Percentiles rank a stretch among this genome's conserved stretches.
Evolutionary conservation across 2,113 vertebrate species (phyloP).

Genomic region (Dasyornis broadbenti): DNA sequence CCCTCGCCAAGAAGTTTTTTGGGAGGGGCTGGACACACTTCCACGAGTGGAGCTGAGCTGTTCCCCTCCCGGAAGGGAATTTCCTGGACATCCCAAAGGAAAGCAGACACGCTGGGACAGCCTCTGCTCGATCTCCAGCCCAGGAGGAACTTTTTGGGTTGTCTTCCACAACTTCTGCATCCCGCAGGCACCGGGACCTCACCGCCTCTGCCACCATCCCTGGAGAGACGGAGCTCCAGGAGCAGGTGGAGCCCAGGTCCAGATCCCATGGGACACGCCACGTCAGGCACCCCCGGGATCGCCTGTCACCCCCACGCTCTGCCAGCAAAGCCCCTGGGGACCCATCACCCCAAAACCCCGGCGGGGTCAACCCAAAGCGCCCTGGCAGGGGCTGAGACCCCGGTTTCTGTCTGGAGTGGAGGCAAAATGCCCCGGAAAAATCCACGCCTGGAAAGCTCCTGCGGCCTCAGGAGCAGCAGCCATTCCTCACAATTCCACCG

Average conservation of each 20-base stretch:
- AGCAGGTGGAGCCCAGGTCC: not conserved
- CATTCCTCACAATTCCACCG: no score
- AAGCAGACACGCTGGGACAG: rapidly evolving
- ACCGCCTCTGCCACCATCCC: not conserved
- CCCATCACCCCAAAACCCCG: not conserved
- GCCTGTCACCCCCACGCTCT: rapidly evolving
- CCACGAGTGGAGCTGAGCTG: not conserved
- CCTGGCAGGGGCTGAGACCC: not conserved
- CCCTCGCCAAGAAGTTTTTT: rapidly evolving
- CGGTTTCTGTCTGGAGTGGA: not conserved
- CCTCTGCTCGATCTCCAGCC: not conserved
- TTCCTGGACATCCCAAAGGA: not conserved
- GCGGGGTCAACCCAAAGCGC: not conserved
- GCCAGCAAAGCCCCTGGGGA: not conserved
- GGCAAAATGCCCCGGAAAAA: rapidly evolving
- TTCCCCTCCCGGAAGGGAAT: not conserved
- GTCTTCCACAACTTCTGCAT: rapidly evolving
- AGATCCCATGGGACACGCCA: not conserved
- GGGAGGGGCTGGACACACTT: rapidly evolving
- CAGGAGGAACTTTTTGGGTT: not conserved
- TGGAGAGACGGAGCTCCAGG: not conserved
- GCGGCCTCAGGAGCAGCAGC: not conserved
- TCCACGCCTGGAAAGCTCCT: not conserved
- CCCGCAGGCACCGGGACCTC: not conserved
- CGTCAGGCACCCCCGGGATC: rapidly evolving